Conservation (phyloP, 2,113 vertebrate genomes). For the Eulacestoma nigropectus region DNA sequence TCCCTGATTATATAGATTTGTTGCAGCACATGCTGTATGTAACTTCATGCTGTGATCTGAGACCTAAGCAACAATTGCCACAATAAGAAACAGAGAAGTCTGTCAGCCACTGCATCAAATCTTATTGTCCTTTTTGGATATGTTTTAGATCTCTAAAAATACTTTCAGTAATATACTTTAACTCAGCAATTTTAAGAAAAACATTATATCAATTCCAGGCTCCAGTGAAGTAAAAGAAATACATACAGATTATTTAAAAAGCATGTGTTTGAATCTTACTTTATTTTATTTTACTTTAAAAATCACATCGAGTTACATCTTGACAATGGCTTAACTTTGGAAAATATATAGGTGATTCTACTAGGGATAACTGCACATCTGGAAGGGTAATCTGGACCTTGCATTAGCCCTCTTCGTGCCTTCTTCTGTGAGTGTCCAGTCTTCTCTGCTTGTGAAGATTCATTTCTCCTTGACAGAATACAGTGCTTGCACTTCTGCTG, state of each 20-base stretch:
- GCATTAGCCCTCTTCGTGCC: rapidly evolving
- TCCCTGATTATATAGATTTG: background rate
- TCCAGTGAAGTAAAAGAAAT: background rate
- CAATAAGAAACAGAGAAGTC: background rate
- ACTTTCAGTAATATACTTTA: background rate
- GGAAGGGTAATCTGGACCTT: background rate
- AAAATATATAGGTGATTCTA: background rate
- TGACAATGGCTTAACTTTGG: background rate
- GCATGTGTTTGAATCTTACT: background rate
- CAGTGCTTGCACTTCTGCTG: background rate
- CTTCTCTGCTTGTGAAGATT: background rate
- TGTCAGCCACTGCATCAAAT: background rate
- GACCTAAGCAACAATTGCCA: background rate
- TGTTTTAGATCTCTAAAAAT: background rate
- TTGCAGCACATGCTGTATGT: background rate
- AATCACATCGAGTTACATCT: background rate
- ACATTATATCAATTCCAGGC: background rate
- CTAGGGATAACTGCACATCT: background rate
- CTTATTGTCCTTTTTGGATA: background rate
- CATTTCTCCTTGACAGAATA: background rate
- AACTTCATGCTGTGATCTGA: constrained; percentile 1
- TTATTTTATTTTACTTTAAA: background rate
- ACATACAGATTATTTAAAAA: background rate
- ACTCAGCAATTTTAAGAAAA: background rate
- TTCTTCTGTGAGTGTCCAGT: background rate